Base-by-base conservation (phyloP, 2,797 vertebrate species). In the Sandelia bainsii region DNA sequence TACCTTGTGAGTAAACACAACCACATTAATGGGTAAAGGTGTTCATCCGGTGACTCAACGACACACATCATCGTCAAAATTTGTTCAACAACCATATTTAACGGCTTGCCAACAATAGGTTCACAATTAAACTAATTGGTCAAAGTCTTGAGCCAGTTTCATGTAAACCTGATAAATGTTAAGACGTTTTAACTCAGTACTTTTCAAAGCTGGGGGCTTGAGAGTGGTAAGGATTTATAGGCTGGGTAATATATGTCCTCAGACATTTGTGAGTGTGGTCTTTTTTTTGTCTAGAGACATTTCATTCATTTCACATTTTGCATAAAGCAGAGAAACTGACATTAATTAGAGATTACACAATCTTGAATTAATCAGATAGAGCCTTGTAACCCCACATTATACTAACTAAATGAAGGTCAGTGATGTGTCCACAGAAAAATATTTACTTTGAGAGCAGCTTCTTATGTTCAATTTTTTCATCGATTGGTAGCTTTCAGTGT, bases 331-430 rank as follows among this genome's bases (percentile, higher is more conserved):
- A 60, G 50, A 61, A 39, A 34, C 12, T 25, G 61, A 57, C 52
- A 40, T 50, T 53, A 51, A 16, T 20, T 17, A 39, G 29, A 50
- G 19, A 29, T 20, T 12, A 62, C 62, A 59, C 53, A 53, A 37
- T 76, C 66, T 60, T 23, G 39, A 59, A 63, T 77, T 76, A 69
- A 82, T 82, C 78, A 79, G 61, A 51, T 45, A 40, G 29, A 22
- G 50, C 20, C 57, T 62, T 39, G 16, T 67, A 78, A 48, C 58
- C 39, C 3, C 12, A 11, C 78, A 66, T 72, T 37, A 83, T 34
- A 65, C 49, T 19, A 45, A 56, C 49, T 49, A 67, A 60, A 32
- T 52, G 63, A 82, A 75, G 68, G 64, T 81, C 62, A 54, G 13
- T 6, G n/a, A 52, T 80, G 53, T 49, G 44, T 13, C 44, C 54